Evolutionary conservation across 2,888 invertebrate species (phyloP), one percentile per base, ranked within the genome.

Genomic region (Pimpla rufipes): DNA sequence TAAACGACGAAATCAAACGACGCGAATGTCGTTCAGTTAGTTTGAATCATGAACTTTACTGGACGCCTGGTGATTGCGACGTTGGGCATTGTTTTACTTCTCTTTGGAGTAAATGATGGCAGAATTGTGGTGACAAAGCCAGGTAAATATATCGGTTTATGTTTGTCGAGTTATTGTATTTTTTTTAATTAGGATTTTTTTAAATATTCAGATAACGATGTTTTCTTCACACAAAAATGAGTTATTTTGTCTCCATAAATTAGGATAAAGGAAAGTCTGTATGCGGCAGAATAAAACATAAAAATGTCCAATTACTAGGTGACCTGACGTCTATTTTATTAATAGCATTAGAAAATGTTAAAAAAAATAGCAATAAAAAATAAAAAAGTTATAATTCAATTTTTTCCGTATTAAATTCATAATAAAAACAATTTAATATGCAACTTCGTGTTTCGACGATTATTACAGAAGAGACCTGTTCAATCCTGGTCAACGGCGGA

Each of bases 401-500:
- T n/a, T n/a, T n/a, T n/a, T n/a, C n/a, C n/a, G n/a, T n/a, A n/a
- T n/a, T n/a, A n/a, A n/a, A n/a, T n/a, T n/a, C n/a, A n/a, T n/a
- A n/a, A n/a, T n/a, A n/a, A n/a, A n/a, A n/a, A n/a, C n/a, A n/a
- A n/a, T n/a, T n/a, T n/a, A n/a, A n/a, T n/a, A n/a, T n/a, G n/a
- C n/a, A n/a, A n/a, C n/a, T n/a, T 55, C 16, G 40, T 21, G 23
- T 62, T 59, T 23, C 4, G n/a, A n/a, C 6, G n/a, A 8, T 21
- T 29, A 47, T 35, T 50, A 23, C 8, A 57, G 57, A 57, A 29
- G 29, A 57, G 7, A 35, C n/a, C n/a, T 86, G 87, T 59, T 35
- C 29, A 16, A 82, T 87, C 3, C 62, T 40, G n/a, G 84, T 85
- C 23, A 80, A 80, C 45, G 81, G 81, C 4, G 85, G 78, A 37